Conservation (phyloP, 2,888 invertebrate species). For the Allolobophora icterica region DNA sequence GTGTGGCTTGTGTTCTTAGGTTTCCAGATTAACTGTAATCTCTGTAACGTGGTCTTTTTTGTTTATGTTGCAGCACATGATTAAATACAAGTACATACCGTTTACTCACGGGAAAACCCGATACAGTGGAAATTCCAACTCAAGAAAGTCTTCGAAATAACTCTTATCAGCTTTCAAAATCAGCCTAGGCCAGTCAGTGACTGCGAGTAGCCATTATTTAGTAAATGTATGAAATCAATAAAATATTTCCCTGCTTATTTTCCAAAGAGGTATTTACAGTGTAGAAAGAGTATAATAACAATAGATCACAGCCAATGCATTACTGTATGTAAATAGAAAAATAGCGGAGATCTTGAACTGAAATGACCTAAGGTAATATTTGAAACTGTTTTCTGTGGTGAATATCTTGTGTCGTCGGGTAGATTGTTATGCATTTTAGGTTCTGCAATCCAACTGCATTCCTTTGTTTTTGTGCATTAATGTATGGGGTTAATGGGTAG, state of each 20-base stretch:
- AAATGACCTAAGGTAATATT: neutral
- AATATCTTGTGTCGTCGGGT: neutral
- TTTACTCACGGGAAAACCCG: slow-evolving; percentile 97
- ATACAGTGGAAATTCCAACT: slow-evolving; percentile 69
- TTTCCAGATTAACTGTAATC: neutral
- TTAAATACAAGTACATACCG: slow-evolving; percentile 96
- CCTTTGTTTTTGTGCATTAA: neutral
- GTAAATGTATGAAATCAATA: neutral
- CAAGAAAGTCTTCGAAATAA: slow-evolving; percentile 36
- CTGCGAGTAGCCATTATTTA: neutral
- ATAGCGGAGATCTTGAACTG: neutral
- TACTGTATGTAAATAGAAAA: neutral
- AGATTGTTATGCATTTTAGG: neutral
- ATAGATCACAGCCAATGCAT: neutral
- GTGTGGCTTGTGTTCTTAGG: neutral
- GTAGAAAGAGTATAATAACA: neutral
- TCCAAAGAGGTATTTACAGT: neutral
- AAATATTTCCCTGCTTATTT: neutral
- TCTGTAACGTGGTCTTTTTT: neutral
- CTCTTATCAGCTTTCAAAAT: neutral
- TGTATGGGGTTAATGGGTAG: too few relatives aligned
- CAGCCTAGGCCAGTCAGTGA: neutral
- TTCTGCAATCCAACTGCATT: neutral
- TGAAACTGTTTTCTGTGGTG: neutral
- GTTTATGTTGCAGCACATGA: slow-evolving; percentile 85